Conservation (phyloP, 2,113 vertebrate species). For the Speoplatyrhinus poulsoni region DNA sequence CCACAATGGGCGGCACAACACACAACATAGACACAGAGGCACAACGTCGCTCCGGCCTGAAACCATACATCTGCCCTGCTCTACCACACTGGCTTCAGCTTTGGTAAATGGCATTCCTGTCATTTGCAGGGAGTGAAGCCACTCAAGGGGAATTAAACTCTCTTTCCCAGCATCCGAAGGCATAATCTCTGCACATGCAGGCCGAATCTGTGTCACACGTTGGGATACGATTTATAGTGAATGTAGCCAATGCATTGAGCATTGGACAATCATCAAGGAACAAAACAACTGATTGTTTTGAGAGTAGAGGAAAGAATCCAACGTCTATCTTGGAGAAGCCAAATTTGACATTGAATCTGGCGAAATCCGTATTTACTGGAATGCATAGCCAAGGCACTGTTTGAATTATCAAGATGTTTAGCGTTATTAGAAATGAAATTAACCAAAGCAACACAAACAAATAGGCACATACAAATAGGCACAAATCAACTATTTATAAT, state of each 20-base stretch:
- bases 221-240: neutral
- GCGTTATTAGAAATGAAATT: constrained; percentile 70
- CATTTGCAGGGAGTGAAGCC: constrained; percentile 35
- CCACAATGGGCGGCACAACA: constrained; percentile 48
- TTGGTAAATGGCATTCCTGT: constrained; percentile 31
- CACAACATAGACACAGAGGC: constrained; percentile 45
- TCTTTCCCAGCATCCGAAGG: neutral
- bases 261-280: too few relatives aligned
- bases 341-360: constrained; percentile 64
- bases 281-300: too few relatives aligned
- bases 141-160: neutral
- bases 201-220: constrained; percentile 41
- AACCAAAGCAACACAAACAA: constrained; percentile 72
- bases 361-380: constrained; percentile 73
- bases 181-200: neutral
- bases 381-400: constrained; percentile 46
- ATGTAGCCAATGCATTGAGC: too few relatives aligned
- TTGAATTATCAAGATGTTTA: constrained; percentile 72
- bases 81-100: constrained; percentile 40
- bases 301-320: too few relatives aligned
- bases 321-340: too few relatives aligned
- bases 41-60: constrained; percentile 49
- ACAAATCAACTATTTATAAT: constrained; percentile 43
- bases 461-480: constrained; percentile 32
- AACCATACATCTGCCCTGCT: constrained; percentile 48